Evolutionary conservation across 2,113 vertebrate genomes (phyloP).

Genomic region (Colossoma macropomum): DNA sequence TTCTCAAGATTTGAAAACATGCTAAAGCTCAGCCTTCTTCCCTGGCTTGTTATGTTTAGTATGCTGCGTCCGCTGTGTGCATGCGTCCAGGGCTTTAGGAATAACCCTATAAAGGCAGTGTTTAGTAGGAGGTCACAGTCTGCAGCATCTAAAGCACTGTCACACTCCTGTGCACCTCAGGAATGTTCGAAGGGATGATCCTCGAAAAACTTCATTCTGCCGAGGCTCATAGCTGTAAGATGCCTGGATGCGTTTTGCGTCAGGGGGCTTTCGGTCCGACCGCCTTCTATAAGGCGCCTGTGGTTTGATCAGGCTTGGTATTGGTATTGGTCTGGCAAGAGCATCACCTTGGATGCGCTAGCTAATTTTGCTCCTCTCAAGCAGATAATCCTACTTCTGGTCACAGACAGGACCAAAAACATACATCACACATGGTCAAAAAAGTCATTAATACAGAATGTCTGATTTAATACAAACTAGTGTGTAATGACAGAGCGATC

Average conservation of each 20-base stretch:
- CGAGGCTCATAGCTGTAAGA: constrained; percentile 27
- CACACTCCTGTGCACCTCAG: constrained; percentile 40
- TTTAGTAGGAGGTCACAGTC: constrained; percentile 43
- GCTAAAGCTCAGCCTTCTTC: background rate
- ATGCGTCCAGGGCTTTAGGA: constrained; percentile 1
- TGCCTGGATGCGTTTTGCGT: constrained; percentile 33
- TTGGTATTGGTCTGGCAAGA: constrained; percentile 42
- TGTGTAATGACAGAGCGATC: background rate
- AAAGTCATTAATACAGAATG: constrained; percentile 61
- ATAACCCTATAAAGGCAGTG: constrained; percentile 20
- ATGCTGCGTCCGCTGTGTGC: background rate
- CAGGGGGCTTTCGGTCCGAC: constrained; percentile 40
- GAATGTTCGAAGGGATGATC: constrained; percentile 55
- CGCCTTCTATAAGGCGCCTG: constrained; percentile 33
- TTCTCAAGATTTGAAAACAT: too few relatives aligned
- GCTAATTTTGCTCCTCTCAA: constrained; percentile 57
- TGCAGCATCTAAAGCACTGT: constrained; percentile 41
- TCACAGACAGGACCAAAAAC: constrained; percentile 63
- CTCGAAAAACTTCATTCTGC: constrained; percentile 48
- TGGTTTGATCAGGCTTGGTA: constrained; percentile 43
- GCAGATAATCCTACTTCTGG: constrained; percentile 63
- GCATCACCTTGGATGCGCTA: constrained; percentile 38
- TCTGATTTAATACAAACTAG: constrained; percentile 44
- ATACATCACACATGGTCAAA: constrained; percentile 49
- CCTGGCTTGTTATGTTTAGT: background rate